Evolutionary conservation across 2,797 vertebrate genomes (phyloP).

Genomic region (Dromococcyx pavoninus): DNA sequence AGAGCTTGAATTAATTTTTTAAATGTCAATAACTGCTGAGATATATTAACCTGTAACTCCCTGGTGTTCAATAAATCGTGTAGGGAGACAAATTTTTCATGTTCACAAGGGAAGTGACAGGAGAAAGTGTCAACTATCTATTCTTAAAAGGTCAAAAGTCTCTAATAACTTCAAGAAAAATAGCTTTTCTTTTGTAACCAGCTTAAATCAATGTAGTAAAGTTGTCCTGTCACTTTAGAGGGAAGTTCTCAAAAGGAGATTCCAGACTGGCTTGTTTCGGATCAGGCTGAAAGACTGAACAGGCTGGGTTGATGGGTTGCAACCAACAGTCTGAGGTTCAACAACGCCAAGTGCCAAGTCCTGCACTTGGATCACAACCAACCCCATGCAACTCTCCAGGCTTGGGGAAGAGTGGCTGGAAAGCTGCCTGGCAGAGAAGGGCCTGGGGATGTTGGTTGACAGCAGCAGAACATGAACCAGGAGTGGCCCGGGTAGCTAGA

Average conservation of each 20-base stretch:
- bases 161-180: constrained; percentile 52
- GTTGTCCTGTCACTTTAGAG: constrained; percentile 6
- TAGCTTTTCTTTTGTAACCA: constrained; percentile 27
- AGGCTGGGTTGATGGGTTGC: too few species aligned
- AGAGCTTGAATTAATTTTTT: constrained; percentile 27
- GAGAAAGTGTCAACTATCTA: constrained; percentile 44
- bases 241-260: background rate
- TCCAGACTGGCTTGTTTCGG: background rate
- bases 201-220: constrained; percentile 35
- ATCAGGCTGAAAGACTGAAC: background rate
- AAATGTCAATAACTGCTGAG: constrained; percentile 44
- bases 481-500: too few species aligned
- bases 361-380: too few species aligned
- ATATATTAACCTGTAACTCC: constrained; percentile 33
- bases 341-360: too few species aligned
- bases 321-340: too few species aligned
- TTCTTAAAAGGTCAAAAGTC: constrained; percentile 62
- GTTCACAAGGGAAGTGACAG: constrained; percentile 23
- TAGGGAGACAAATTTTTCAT: constrained; percentile 40
- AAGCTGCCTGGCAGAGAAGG: too few species aligned
- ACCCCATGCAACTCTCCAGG: too few species aligned
- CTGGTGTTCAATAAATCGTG: constrained; percentile 23
- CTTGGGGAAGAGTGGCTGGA: too few species aligned
- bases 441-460: too few species aligned
- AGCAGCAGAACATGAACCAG: too few species aligned